Evolutionary conservation across 2,797 vertebrate species (phyloP).

Genomic region (Vultur gryphus): DNA sequence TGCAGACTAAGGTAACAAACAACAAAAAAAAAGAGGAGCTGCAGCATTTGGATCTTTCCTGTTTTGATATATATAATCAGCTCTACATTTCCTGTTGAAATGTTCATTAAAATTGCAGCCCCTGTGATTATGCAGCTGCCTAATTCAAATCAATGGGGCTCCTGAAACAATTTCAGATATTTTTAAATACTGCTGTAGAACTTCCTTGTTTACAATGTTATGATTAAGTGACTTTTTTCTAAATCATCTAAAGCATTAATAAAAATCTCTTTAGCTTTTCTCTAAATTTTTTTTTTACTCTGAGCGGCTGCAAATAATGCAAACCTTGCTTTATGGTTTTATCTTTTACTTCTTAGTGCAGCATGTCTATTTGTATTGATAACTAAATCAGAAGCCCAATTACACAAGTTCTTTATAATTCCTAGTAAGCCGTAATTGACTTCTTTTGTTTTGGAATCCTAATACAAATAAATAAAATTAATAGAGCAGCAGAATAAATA

Average conservation of each 20-base stretch:
- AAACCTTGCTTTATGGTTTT: conserved; percentile 2
- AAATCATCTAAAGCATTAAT: conserved; percentile 49
- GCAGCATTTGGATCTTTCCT: conserved; percentile 46
- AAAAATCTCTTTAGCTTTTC: conserved; percentile 4
- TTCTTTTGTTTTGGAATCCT: conserved; percentile 4
- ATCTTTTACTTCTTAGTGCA: conserved; percentile 1
- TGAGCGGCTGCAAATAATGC: not conserved
- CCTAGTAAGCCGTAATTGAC: not conserved
- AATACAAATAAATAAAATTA: not conserved
- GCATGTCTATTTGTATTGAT: not conserved
- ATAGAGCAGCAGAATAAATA: not conserved
- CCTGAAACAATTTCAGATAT: conserved; percentile 64
- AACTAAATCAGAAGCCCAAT: conserved; percentile 5
- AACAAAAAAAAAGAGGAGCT: not conserved
- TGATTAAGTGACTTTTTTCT: conserved; percentile 59
- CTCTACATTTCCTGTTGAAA: conserved; percentile 65
- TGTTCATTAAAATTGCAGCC: conserved; percentile 69
- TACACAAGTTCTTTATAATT: not conserved
- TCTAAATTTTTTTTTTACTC: not conserved
- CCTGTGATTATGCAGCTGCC: conserved; percentile 69
- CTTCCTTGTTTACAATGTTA: conserved; percentile 68
- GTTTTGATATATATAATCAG: conserved; percentile 66
- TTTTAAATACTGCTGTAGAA: conserved; percentile 61
- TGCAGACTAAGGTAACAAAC: not conserved
- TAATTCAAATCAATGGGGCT: conserved; percentile 68